Percentiles rank a stretch among this genome's conserved stretches.
phyloP scores from a whole-genome alignment of 2,113 vertebrate species.

The Micronisus gabar region DNA sequence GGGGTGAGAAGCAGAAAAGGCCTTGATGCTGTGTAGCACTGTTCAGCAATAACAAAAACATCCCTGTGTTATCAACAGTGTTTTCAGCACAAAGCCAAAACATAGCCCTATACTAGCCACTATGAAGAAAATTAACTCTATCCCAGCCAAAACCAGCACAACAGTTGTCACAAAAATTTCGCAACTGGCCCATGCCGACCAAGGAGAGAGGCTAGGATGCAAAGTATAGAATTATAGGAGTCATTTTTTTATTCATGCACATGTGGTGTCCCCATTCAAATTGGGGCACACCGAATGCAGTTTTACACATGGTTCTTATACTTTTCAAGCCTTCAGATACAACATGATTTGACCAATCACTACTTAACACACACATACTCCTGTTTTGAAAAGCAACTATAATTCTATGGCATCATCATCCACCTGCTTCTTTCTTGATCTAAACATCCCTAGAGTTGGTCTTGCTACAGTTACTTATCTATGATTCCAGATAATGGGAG shows the following conservation, averaged over 20 bases:
- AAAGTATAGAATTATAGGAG: neutral
- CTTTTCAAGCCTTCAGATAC: neutral
- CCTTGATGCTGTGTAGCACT: too few species aligned
- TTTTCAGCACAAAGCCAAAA: too few species aligned
- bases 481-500: too few species aligned
- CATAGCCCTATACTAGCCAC: too few species aligned
- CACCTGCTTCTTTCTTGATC: neutral
- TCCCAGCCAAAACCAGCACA: too few species aligned
- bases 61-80: too few species aligned
- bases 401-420: neutral
- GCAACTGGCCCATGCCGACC: too few species aligned
- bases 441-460: neutral
- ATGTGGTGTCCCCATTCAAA: fast-evolving
- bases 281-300: fast-evolving
- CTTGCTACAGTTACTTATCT: neutral
- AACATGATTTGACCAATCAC: fast-evolving
- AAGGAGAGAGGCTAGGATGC: too few species aligned
- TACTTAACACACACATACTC: neutral
- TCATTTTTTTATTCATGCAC: neutral
- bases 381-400: neutral
- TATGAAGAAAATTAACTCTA: too few species aligned
- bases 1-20: too few species aligned
- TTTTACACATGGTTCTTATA: neutral
- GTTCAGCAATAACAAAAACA: too few species aligned
- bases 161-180: too few species aligned